Evolutionary conservation across 2,113 vertebrate genomes (phyloP), one percentile per base, ranked within the genome.

Genomic region (Erpornis zantholeuca): DNA sequence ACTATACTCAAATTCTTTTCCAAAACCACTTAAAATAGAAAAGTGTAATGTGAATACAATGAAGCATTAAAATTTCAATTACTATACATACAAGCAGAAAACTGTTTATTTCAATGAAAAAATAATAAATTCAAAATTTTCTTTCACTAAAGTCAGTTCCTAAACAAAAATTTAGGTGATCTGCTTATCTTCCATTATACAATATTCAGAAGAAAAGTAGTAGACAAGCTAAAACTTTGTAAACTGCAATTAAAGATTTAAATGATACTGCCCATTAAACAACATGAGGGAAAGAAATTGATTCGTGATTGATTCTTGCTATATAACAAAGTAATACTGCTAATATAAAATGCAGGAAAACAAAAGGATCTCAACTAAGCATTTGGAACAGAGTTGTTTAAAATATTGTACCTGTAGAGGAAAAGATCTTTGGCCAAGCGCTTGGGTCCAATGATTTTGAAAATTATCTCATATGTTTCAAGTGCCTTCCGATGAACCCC

Each of bases 381-480:
- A 33, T 69, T 56, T 53, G 63, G 21, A 84, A 89, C 0, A 0
- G 42, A 84, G 3, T 24, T 72, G 38, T 53, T 88, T 42, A 47
- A 75, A 82, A 47, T 25, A 31, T 0, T 86, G 85, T 97, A 99
- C 99, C 99, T 99, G 97, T 99, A 99, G 49, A 99, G 98, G 97
- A 99, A 99, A 78, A 99, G 99, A 95, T 99, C 99, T 98, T 99
- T 99, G 93, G 99, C 99, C 94, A 99, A 97, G 94, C 99, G 98
- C 94, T 99, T 99, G 91, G 99, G 98, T n/a, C 99, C 99, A 94
- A 99, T 99, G 96, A 99, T 99, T 98, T 99, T 99, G 97, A 99
- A 99, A 94, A 99, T 99, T 29, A 99, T 99, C 97, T 99, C 99
- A 3, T 99, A 99, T 0, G 99, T 99, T 97, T 99, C 99, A 97